Conservation (phyloP, 2,888 invertebrate genomes). For the Cantharis rufa region DNA sequence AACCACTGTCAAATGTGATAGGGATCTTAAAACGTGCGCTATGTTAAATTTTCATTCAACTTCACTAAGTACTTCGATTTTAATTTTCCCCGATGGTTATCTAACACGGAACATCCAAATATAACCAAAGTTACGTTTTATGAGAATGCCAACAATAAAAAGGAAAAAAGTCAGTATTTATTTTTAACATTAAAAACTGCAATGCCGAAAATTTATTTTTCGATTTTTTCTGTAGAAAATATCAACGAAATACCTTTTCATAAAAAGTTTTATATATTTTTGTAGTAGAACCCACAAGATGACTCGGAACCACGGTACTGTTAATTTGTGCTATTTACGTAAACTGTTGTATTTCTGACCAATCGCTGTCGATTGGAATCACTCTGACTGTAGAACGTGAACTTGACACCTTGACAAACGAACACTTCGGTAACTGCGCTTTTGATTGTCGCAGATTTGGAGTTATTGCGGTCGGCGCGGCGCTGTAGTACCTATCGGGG, state of each 20-base stretch:
- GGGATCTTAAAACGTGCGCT: conserved; percentile 34
- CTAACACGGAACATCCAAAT: not conserved
- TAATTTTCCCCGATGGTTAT: not conserved
- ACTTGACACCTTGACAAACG: too few relatives aligned
- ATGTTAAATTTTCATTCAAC: not conserved
- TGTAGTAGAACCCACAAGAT: not conserved
- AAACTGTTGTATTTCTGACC: too few relatives aligned
- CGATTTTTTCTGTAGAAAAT: too few relatives aligned
- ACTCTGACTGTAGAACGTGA: too few relatives aligned
- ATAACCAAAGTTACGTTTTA: not conserved
- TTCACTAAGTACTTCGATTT: not conserved
- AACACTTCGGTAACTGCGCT: too few relatives aligned
- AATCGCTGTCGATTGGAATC: too few relatives aligned
- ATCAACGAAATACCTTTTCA: not conserved
- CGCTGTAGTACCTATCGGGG: too few relatives aligned
- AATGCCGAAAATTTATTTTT: not conserved
- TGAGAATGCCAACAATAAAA: not conserved
- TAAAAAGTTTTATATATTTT: not conserved
- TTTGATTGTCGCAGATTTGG: too few relatives aligned
- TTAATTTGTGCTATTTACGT: too few relatives aligned
- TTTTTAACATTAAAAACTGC: not conserved
- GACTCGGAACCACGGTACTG: too few relatives aligned
- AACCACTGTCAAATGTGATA: conserved; percentile 46
- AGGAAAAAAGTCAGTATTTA: not conserved
- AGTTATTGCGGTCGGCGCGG: too few relatives aligned